These are phyloP conservation scores for Drosophila tani DNA, from an alignment of 1,140 invertebrate genomes.

Conservation along the genomic window DNA sequence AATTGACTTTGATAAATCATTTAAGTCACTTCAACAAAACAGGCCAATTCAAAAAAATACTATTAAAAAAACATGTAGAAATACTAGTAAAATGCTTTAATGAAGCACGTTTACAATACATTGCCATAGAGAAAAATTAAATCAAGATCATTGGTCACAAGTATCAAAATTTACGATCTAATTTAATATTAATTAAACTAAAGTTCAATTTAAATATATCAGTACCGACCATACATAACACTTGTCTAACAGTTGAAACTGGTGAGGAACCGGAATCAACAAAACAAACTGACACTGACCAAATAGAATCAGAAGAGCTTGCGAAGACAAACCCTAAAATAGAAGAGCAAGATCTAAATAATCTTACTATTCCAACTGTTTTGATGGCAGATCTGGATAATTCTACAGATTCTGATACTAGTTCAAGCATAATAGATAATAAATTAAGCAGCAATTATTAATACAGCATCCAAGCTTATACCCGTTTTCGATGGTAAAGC, in stretches of 20 bases:
- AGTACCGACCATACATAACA: conserved; percentile 17
- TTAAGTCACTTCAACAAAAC: conserved; percentile 4
- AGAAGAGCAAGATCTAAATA: neutral
- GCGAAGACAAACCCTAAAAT: conserved; percentile 1
- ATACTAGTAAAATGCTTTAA: conserved; percentile 12
- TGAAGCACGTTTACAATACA: neutral
- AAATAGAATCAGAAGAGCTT: neutral
- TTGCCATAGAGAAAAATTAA: neutral
- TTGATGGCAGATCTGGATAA: conserved; percentile 6
- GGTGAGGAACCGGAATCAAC: conserved; percentile 11
- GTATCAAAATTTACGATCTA: too few species aligned
- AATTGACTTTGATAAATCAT: neutral
- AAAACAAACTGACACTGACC: neutral
- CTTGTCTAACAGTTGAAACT: conserved; percentile 13
- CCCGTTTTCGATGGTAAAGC: too few species aligned
- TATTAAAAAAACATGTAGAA: conserved; percentile 3
- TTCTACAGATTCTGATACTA: neutral
- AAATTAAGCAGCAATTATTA: neutral
- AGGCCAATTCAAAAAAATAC: neutral
- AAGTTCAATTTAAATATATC: too few species aligned
- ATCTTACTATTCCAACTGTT: too few species aligned
- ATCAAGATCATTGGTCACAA: too few species aligned
- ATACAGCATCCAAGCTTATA: conserved; percentile 1
- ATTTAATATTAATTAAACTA: too few species aligned
- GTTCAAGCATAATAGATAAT: neutral